Conservation (phyloP, 2,797 vertebrate species). For the Linurgus olivaceus region DNA sequence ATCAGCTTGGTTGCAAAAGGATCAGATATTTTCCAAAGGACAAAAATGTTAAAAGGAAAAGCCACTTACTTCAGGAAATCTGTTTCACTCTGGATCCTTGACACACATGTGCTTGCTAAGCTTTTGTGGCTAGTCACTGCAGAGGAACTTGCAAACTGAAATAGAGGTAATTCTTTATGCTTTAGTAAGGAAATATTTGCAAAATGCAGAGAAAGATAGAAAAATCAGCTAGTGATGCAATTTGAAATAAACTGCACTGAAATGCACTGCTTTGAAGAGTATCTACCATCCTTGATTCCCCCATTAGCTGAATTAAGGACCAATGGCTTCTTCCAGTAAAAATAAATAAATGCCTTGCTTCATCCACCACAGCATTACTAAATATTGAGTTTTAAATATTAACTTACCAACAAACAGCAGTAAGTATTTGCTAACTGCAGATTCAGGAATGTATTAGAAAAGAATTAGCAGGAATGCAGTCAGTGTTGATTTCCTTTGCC, state of each 20-base stretch:
- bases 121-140: conserved; percentile 62
- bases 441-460: not conserved
- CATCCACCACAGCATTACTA: not conserved
- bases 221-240: not conserved
- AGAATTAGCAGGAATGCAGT: not conserved
- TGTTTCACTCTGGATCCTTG: conserved; percentile 76
- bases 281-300: not conserved
- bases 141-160: conserved; percentile 67
- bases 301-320: not conserved
- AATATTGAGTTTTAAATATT: not conserved
- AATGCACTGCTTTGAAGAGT: not conserved
- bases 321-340: not conserved
- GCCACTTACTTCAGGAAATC: conserved; percentile 82
- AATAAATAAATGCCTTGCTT: not conserved
- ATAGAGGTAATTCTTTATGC: not conserved
- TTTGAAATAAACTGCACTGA: not conserved
- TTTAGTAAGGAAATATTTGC: not conserved
- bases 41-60: not conserved
- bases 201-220: not conserved
- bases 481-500: not conserved
- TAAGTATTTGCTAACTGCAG: not conserved
- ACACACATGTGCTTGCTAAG: conserved; percentile 70
- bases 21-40: not conserved
- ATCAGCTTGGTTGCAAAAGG: not conserved
- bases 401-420: not conserved